phyloP scores from a whole-genome alignment of 2,888 invertebrate species.

The Rhyacophila evoluta region DNA sequence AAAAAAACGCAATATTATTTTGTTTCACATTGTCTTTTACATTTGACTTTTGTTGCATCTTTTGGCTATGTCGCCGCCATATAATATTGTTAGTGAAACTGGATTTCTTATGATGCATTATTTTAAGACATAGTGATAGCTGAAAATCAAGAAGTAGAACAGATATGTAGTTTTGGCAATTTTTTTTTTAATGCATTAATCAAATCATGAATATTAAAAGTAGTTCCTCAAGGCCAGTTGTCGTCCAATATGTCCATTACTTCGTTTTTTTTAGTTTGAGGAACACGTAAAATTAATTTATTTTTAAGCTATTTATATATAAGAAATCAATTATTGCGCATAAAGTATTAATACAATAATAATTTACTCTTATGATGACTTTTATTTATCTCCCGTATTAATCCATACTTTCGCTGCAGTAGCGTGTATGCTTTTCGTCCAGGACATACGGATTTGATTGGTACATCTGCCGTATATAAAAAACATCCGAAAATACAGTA shows the following conservation, averaged over 20 bases:
- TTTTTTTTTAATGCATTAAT: neutral
- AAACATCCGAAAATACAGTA: no score
- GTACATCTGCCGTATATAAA: no score
- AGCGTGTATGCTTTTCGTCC: no score
- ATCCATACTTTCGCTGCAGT: no score
- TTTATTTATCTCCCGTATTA: conserved; percentile 7
- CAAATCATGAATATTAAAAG: neutral
- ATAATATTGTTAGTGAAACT: neutral
- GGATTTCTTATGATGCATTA: neutral
- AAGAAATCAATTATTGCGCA: conserved; percentile 45
- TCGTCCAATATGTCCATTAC: conserved; percentile 41
- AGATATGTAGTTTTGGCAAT: neutral
- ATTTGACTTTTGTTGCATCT: no score
- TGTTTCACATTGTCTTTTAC: no score
- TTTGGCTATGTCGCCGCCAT: conserved; percentile 4
- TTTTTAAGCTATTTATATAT: conserved; percentile 33
- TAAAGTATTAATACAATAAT: conserved; percentile 39
- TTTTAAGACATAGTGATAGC: conserved; percentile 7
- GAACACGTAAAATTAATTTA: conserved; percentile 40
- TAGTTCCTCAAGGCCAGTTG: conserved; percentile 29
- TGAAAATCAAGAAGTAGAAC: neutral
- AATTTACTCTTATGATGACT: neutral
- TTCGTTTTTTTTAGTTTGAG: conserved; percentile 17
- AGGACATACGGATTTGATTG: no score
- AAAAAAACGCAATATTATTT: no score